Conservation (phyloP, 2,888 invertebrate genomes). For the Creontiades dilutus region DNA sequence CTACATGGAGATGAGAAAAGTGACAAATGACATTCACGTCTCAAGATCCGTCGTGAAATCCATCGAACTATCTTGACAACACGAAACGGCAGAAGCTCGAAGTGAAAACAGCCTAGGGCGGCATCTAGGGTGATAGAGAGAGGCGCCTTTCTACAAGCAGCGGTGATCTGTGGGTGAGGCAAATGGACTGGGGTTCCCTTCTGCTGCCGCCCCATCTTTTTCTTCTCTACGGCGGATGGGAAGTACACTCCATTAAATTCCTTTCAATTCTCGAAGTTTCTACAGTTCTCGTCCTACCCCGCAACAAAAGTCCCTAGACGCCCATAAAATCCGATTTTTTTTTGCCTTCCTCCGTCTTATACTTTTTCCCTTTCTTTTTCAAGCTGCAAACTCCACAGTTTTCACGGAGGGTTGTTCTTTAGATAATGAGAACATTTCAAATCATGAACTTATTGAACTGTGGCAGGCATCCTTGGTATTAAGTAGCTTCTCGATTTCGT, state of each 20-base stretch:
- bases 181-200: slow-evolving; percentile 5
- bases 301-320: slow-evolving; percentile 37
- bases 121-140: not conserved
- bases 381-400: slow-evolving; percentile 16
- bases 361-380: not conserved
- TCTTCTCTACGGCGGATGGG: slow-evolving; percentile 42
- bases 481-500: no score
- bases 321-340: slow-evolving; percentile 32
- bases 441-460: no score
- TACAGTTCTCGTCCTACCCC: slow-evolving; percentile 15
- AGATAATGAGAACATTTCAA: no score
- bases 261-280: slow-evolving; percentile 70
- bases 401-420: not conserved
- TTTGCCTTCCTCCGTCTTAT: slow-evolving; percentile 8
- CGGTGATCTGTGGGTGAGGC: slow-evolving; percentile 17
- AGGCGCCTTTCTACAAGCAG: slow-evolving; percentile 20
- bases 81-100: not conserved
- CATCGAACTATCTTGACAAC: not conserved
- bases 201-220: not conserved
- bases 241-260: slow-evolving; percentile 71
- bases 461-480: no score
- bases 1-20: no score
- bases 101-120: slow-evolving; percentile 8
- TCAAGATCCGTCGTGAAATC: not conserved
- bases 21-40: no score